Evolutionary conservation across 2,888 invertebrate genomes (phyloP), one percentile per base, ranked within the genome.

Genomic region (Macaria notata): DNA sequence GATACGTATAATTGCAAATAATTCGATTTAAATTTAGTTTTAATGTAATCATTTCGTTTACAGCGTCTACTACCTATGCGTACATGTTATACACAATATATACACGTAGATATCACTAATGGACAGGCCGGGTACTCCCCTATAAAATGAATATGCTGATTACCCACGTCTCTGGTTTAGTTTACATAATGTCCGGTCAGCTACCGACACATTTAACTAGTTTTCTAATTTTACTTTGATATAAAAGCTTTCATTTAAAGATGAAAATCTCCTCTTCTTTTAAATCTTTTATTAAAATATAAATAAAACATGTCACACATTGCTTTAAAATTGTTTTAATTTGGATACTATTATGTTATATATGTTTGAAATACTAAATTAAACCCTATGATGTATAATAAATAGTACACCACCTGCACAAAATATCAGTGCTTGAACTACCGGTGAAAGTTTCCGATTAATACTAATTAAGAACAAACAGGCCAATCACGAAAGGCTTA

Each of bases 401-500:
- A n/a, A 36, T 7, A 7, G 5, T 3, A 36, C 31, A 19, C 29
- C 4, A n/a, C 29, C 33, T 42, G 4, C 31, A 44, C 33, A 53
- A 42, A 38, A 49, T 5, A 50, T 43, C 8, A 59, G 46, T 44
- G 31, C 36, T 47, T 36, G 64, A 68, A 69, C 56, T 74, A 78
- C 73, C 73, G 73, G 76, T 74, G 75, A 75, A 79, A 88, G 78
- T 79, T 83, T 79, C 73, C 88, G 83, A 88, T 91, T 90, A 88
- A 89, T 89, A 88, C 87, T 88, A 89, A 90, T 91, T 91, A 88
- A 84, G 83, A 86, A 84, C 86, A 87, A 90, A 88, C 88, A 88
- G 90, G 76, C 88, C 88, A 90, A 89, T 91, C 90, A 84, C 81
- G 79, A 83, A 84, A 83, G 87, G 89, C 88, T 90, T 90, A 90